phyloP scores from a whole-genome alignment of 2,888 invertebrate genomes.

The Drosophila neonasuta region DNA sequence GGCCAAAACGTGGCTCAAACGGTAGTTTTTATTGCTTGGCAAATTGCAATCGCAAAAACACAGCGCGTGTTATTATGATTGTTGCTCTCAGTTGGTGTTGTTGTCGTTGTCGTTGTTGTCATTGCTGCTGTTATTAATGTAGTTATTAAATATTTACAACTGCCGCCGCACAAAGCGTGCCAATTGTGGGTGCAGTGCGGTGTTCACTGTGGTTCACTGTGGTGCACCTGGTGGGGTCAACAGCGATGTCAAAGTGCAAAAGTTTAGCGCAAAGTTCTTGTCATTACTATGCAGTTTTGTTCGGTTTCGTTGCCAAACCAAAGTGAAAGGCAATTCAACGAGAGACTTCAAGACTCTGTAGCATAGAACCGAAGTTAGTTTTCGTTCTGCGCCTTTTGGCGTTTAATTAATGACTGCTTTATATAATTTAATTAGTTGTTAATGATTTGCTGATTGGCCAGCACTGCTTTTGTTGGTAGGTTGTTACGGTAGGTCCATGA shows the following conservation, averaged over 20 bases:
- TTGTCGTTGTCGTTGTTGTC: constrained; percentile 45
- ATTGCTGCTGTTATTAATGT: constrained; percentile 72
- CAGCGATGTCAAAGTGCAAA: constrained; percentile 70
- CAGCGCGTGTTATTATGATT: constrained; percentile 69
- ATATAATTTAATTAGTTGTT: constrained; percentile 77
- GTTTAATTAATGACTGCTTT: constrained; percentile 74
- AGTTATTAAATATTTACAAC: constrained; percentile 77
- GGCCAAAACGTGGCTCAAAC: constrained; percentile 62
- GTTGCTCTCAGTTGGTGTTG: constrained; percentile 37
- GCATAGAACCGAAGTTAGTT: constrained; percentile 30
- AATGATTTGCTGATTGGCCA: constrained; percentile 71
- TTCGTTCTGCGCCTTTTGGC: constrained; percentile 27
- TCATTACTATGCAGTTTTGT: constrained; percentile 60
- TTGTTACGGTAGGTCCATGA: constrained; percentile 40
- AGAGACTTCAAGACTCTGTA: background rate
- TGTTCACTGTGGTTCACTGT: constrained; percentile 7
- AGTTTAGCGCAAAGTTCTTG: constrained; percentile 74
- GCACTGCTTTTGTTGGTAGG: background rate
- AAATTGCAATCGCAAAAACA: constrained; percentile 62
- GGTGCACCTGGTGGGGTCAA: constrained; percentile 46
- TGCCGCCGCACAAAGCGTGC: constrained; percentile 69
- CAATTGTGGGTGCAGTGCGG: constrained; percentile 54
- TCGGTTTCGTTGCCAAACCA: constrained; percentile 11
- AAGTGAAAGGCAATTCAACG: constrained; percentile 64
- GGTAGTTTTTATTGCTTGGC: constrained; percentile 76